Conservation (phyloP, 2,888 invertebrate genomes). For the Scrobipalpa costella region DNA sequence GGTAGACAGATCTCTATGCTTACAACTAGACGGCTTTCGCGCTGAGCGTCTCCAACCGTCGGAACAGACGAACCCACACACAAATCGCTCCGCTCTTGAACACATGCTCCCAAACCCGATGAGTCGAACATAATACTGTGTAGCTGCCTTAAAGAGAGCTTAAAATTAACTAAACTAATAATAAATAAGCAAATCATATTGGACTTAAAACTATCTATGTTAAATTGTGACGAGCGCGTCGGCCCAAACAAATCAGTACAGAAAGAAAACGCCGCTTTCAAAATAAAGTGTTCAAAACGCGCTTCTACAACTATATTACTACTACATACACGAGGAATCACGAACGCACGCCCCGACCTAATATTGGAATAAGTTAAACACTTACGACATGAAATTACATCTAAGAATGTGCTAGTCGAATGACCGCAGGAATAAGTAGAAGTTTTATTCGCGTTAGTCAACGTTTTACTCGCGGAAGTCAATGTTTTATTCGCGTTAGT, state of each 20-base stretch:
- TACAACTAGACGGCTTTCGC: constrained; percentile 54
- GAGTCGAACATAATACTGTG: constrained; percentile 54
- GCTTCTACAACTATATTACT: constrained; percentile 46
- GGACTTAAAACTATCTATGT: constrained; percentile 42
- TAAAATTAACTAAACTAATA: constrained; percentile 46
- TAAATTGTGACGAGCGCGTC: constrained; percentile 47
- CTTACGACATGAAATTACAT: constrained; percentile 13
- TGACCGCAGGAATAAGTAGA: background rate
- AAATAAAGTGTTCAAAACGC: constrained; percentile 52
- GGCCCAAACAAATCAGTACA: constrained; percentile 63
- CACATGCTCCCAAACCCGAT: constrained; percentile 6
- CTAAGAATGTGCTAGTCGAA: constrained; percentile 27
- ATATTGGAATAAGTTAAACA: constrained; percentile 12
- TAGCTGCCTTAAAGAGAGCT: constrained; percentile 39
- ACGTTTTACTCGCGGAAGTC: constrained; percentile 3
- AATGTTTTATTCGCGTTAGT: background rate
- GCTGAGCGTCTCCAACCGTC: background rate
- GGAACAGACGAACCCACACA: constrained; percentile 25
- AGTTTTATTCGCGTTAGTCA: constrained; percentile 4
- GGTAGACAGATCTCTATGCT: constrained; percentile 54
- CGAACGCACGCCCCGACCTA: constrained; percentile 26
- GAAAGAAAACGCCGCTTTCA: constrained; percentile 49
- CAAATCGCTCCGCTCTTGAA: constrained; percentile 19
- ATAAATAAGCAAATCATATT: constrained; percentile 53
- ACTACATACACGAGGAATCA: constrained; percentile 40